Conservation (phyloP, 2,113 vertebrate species). For the Hippoglossus stenolepis region DNA sequence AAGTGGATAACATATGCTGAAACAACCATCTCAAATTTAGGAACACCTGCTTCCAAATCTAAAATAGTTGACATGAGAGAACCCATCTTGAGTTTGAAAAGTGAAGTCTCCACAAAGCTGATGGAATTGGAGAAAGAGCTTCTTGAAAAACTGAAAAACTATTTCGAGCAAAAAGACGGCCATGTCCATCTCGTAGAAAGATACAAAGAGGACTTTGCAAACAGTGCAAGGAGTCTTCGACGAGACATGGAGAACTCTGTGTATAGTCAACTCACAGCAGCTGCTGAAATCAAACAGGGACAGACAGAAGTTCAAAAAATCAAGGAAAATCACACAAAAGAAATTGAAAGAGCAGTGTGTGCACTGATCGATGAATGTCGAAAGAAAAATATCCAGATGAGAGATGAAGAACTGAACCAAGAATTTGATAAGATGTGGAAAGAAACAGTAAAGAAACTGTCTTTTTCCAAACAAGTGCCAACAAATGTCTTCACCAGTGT, state of each 20-base stretch:
- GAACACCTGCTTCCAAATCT: conserved; percentile 28
- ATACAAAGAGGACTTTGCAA: conserved; percentile 65
- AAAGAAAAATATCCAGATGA: neutral
- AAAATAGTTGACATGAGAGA: conserved; percentile 26
- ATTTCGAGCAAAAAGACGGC: conserved; percentile 58
- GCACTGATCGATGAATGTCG: conserved; percentile 46
- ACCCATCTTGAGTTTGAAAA: conserved; percentile 33
- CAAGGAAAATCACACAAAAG: conserved; percentile 37
- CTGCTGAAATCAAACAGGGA: conserved; percentile 40
- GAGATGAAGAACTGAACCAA: conserved; percentile 11
- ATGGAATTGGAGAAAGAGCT: conserved; percentile 41
- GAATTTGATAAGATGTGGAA: conserved; percentile 69
- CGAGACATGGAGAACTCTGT: conserved; percentile 31
- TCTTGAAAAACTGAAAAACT: conserved; percentile 44
- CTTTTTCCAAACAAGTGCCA: neutral
- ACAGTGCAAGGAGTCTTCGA: conserved; percentile 52
- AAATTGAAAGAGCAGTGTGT: conserved; percentile 38
- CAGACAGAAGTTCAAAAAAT: conserved; percentile 47
- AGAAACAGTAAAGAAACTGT: neutral
- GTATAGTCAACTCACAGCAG: conserved; percentile 15
- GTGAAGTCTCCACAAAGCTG: conserved; percentile 46
- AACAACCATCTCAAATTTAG: conserved; percentile 67
- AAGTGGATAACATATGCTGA: conserved; percentile 61
- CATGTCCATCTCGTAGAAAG: conserved; percentile 68
- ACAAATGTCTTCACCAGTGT: neutral